Evolutionary conservation across 1,140 invertebrate genomes (phyloP), one percentile per base, ranked within the genome.

Genomic region (Leptinotarsa lineolata): DNA sequence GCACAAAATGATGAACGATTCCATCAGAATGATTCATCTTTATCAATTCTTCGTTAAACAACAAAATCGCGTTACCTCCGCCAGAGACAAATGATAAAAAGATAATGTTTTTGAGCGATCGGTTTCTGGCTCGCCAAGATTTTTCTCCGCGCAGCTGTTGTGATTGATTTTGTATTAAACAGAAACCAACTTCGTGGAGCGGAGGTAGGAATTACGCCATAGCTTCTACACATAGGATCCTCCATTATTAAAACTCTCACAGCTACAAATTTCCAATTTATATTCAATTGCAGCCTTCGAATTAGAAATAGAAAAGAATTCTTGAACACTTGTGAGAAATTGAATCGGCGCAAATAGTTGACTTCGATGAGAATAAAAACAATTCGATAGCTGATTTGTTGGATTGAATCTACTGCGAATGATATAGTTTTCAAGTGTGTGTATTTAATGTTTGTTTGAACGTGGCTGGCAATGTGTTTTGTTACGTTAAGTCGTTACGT

Each of bases 31-130:
- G 48, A 54, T 54, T 54, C 48, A 54, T 54, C 48, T 54, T 54
- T 54, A 54, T 54, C 48, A 54, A 54, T 54, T 54, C n/a, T 54
- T 54, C 48, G 48, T 54, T 54, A 54, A 54, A 54, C 48, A 54
- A 54, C 16, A 54, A 54, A 54, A 54, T 54, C 15, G 48, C 48
- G 48, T 54, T 54, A 54, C 48, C 48, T 54, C 3, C 48, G n/a
- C 48, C 48, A 54, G 48, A 54, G 48, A 54, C 48, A 18, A 54
- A 54, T 54, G 48, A 54, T 54, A 54, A 54, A 54, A 54, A 54
- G 48, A 54, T 54, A 54, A 54, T 54, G 48, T 54, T 54, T 54
- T 54, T 13, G 16, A 13, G 48, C 48, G 48, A 54, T 54, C 48
- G 48, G 48, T 54, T 54, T 54, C 48, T 54, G 16, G 48, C 48